Evolutionary conservation across 1,140 invertebrate genomes (phyloP).

Genomic region (Antheraea pernyi): DNA sequence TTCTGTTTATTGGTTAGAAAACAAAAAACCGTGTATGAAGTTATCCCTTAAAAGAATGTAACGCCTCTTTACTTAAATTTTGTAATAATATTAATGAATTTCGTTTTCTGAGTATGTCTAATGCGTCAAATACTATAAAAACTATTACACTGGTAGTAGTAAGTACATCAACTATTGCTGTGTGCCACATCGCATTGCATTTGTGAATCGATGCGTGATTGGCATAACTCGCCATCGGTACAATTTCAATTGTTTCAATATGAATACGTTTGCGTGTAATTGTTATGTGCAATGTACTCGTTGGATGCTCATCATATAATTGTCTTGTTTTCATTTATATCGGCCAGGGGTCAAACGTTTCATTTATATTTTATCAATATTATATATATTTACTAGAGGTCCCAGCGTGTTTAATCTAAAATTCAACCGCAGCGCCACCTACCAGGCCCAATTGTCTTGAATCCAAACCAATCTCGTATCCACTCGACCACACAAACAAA

Average conservation of each 20-base stretch:
- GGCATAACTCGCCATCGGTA: slow-evolving; percentile 39
- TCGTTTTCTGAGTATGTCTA: neutral
- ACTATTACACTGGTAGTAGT: slow-evolving; percentile 1
- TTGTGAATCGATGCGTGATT: slow-evolving; percentile 42
- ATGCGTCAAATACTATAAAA: neutral
- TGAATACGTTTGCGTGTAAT: slow-evolving; percentile 33
- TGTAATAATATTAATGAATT: too few relatives aligned
- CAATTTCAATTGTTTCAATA: slow-evolving; percentile 32
- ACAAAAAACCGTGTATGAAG: too few relatives aligned
- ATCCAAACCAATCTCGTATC: too few relatives aligned
- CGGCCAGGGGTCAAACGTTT: neutral
- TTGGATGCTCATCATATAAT: neutral
- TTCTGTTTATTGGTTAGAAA: too few relatives aligned
- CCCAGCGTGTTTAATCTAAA: too few relatives aligned
- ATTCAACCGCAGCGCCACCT: too few relatives aligned
- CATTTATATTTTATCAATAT: neutral
- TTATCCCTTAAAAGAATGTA: too few relatives aligned
- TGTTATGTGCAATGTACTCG: slow-evolving; percentile 19
- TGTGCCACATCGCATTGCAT: slow-evolving; percentile 24
- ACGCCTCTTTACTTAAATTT: too few relatives aligned
- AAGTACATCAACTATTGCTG: slow-evolving; percentile 24
- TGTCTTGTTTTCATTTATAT: neutral
- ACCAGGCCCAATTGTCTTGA: too few relatives aligned
- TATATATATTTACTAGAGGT: neutral
- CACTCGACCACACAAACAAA: too few relatives aligned